Evolutionary conservation across 2,797 vertebrate genomes (phyloP), one percentile per base, ranked within the genome.

Genomic region (Sebastes goodei): DNA sequence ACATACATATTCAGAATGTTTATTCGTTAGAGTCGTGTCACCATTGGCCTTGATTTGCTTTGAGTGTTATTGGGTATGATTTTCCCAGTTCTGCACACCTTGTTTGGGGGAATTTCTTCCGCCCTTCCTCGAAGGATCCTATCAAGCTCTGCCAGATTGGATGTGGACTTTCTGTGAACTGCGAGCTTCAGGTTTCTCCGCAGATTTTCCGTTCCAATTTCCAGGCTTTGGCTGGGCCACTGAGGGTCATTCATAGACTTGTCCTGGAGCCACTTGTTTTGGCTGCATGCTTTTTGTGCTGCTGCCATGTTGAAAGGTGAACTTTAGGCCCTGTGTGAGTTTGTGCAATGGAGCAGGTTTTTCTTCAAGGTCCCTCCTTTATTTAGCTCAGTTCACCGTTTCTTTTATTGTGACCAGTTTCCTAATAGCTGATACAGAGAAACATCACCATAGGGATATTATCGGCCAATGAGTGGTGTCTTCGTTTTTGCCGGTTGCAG

Each of bases 181-280:
- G 30, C 2, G 7, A 57, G 42, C 56, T 80, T 82, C 27, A 73
- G 59, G 46, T 86, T 87, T 78, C 63, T 77, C 27, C 25, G 78
- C 65, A 78, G 70, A 84, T 80, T 87, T 74, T 76, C 55, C 46
- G 55, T 71, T 84, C 78, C 73, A 66, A 71, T 82, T 83, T 86
- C 46, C 61, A 46, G 68, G 62, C 66, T 77, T 79, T 88, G 83
- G 74, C 82, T 35, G 64, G 60, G 75, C 60, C 76, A 81, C 66
- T 67, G 52, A 70, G 80, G 81, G 61, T 83, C 78, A 85, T 29
- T 82, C 29, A 79, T 35, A 78, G 64, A 71, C 73, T 74, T 64
- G 32, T 86, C 73, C 66, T 76, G 52, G 78, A 79, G 80, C 77
- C 80, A 74, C 80, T 86, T 83, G 75, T 82, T 83, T 83, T 87